A percentile compares a stretch with the other conserved stretches of the same genome.
Evolutionary conservation across 2,888 invertebrate species (phyloP).

Genomic region (Habrosyne pyritoides): DNA sequence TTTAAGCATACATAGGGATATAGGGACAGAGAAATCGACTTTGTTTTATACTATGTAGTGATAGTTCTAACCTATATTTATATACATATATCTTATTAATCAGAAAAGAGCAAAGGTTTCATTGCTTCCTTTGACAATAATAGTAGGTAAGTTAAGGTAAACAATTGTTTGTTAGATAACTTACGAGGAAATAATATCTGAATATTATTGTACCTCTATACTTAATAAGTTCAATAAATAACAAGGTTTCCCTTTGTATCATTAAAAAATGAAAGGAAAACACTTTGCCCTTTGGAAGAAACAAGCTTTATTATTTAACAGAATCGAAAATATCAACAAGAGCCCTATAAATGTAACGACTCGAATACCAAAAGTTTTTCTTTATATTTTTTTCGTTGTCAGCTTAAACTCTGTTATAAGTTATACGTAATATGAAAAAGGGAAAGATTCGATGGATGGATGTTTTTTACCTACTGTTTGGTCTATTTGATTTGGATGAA

Average conservation of each 20-base stretch:
- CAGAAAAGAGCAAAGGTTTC: not conserved
- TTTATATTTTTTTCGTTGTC: no score
- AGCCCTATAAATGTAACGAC: not conserved
- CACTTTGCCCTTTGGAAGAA: not conserved
- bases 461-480: no score
- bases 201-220: no score
- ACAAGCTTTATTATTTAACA: not conserved
- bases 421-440: no score
- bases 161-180: not conserved
- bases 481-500: no score
- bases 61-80: no score
- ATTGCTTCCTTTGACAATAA: not conserved
- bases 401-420: no score
- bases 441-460: no score
- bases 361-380: not conserved
- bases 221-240: not conserved
- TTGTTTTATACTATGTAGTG: no score
- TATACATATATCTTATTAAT: no score
- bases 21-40: no score
- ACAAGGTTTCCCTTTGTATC: not conserved
- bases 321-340: not conserved
- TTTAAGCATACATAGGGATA: no score
- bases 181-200: not conserved
- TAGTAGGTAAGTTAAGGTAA: not conserved
- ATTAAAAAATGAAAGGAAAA: not conserved